Conservation (phyloP, 2,888 invertebrate genomes). For the Andrena fulva region DNA sequence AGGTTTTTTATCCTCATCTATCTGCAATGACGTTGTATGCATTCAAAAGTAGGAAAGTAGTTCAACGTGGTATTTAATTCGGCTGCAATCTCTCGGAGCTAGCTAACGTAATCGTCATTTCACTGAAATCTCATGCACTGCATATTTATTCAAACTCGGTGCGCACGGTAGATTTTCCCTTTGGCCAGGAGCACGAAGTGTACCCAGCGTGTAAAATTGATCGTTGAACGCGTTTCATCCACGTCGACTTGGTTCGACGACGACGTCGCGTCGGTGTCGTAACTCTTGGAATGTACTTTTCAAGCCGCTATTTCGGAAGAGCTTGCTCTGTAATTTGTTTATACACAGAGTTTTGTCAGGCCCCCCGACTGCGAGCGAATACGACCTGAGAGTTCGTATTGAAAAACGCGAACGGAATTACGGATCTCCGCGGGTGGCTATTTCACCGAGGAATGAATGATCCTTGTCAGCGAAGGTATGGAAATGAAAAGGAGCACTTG, state of each 20-base stretch:
- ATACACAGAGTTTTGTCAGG: conserved; percentile 36
- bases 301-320: conserved; percentile 30
- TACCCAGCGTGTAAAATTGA: conserved; percentile 50
- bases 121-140: background rate
- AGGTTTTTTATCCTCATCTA: background rate
- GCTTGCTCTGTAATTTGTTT: conserved; percentile 52
- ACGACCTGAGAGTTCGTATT: background rate
- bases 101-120: conserved; percentile 10
- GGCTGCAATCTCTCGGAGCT: background rate
- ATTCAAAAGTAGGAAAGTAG: background rate
- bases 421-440: background rate
- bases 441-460: conserved; percentile 1
- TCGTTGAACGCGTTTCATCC: conserved; percentile 35
- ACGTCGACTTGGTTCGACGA: conserved; percentile 12
- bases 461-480: background rate
- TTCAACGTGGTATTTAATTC: background rate
- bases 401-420: conserved; percentile 20
- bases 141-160: conserved; percentile 19
- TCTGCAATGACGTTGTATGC: background rate
- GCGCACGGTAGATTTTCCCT: conserved; percentile 20
- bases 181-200: background rate
- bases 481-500: background rate
- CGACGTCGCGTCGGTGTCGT: conserved; percentile 24
- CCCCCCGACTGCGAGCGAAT: background rate
- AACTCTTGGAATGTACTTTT: conserved; percentile 55